Evolutionary conservation across 2,113 vertebrate species (phyloP), one percentile per base, ranked within the genome.

Genomic region (Cyanistes caeruleus): DNA sequence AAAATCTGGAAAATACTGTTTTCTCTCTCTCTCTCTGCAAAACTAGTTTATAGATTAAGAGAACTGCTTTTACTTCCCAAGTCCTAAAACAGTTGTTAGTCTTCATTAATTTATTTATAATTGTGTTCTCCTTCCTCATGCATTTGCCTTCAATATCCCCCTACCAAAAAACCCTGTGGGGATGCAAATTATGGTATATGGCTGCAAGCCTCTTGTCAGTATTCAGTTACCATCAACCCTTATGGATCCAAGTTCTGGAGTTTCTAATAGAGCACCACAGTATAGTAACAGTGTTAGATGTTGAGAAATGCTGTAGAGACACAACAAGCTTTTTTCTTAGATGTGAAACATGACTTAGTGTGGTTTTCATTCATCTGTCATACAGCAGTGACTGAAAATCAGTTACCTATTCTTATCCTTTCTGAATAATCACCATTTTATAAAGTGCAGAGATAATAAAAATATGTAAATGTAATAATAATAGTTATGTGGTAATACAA

Each of bases 101-200:
- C 9, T 18, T 72, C 1, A 9, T 6, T 23, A 6, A 43, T 72
- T 30, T 90, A 51, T 41, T 73, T 74, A 31, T 80, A 37, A 31
- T 69, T 95, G 13, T 58, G 2, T 19, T 65, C 25, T 10, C 11
- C 10, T 74, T 60, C 20, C 81, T 33, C 11, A 70, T 2, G 4
- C 2, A 12, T 7, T 76, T 56, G 17, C 10, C 24, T 93, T 87
- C 37, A 52, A 3, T 80, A 25, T 46, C 2, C 7, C 3, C 5
- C 6, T 41, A 25, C 5, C 2, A 19, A 52, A 70, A 35, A 27
- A 11, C 18, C 2, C 13, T 22, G 0, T 33, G 8, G 5, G 23
- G 18, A 7, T 65, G 11, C 7, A 74, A 65, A 49, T 72, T 82
- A 10, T 8, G 7, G 5, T 28, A 18, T 23, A 27, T 55, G 18